A percentile compares a stretch with the other conserved stretches of the same genome.
Evolutionary conservation across 2,113 vertebrate genomes (phyloP).

Genomic region (Lonchura striata): DNA sequence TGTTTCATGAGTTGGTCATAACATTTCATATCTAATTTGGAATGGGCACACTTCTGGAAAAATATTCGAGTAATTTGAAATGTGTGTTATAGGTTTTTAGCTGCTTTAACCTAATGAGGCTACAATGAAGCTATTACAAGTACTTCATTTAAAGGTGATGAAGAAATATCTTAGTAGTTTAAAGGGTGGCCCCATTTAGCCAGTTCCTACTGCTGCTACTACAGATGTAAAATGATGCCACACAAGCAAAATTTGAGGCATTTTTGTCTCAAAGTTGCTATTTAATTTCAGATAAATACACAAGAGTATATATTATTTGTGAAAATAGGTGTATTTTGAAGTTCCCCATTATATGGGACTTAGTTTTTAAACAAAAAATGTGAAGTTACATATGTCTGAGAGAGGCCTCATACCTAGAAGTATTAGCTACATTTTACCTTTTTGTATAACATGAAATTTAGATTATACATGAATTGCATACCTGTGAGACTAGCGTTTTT

Average conservation of each 20-base stretch:
- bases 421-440: conserved; percentile 9
- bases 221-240: conserved; percentile 14
- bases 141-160: not conserved
- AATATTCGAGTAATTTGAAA: not conserved
- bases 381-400: conserved; percentile 11
- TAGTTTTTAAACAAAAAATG: conserved; percentile 56
- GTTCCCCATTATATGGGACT: conserved; percentile 72
- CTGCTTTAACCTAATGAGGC: not conserved
- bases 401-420: conserved; percentile 22
- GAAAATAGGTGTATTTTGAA: conserved; percentile 63
- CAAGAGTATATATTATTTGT: conserved; percentile 66
- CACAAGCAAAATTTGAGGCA: conserved; percentile 20
- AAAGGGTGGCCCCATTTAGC: conserved; percentile 14
- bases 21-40: not conserved
- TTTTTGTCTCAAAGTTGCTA: conserved; percentile 44
- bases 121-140: not conserved
- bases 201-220: conserved; percentile 56
- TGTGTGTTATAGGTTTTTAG: not conserved
- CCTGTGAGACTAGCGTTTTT: not conserved
- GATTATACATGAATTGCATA: not conserved
- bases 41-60: not conserved
- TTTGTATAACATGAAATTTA: not conserved
- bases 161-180: not conserved
- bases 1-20: not conserved
- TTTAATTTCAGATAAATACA: conserved; percentile 61